phyloP scores from a whole-genome alignment of 2,797 vertebrate genomes.

The Diglossa cyanea region DNA sequence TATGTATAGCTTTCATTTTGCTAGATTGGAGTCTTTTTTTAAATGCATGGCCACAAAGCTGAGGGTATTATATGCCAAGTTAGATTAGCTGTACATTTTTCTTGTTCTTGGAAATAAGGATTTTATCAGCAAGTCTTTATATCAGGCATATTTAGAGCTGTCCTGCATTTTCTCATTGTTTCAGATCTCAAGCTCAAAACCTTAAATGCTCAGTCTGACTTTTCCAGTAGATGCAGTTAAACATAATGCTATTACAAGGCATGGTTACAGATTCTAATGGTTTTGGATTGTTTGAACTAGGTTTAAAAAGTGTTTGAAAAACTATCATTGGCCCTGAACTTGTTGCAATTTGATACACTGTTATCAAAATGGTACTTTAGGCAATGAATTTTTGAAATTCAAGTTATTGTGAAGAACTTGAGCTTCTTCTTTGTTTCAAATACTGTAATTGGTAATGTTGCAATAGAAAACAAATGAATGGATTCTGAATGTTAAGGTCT shows the following conservation, averaged over 20 bases:
- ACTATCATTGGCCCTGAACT: background rate
- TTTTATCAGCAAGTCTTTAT: background rate
- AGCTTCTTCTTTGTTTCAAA: background rate
- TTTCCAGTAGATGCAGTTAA: background rate
- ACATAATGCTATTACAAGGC: background rate
- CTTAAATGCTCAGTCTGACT: background rate
- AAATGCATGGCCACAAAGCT: background rate
- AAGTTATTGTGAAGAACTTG: background rate
- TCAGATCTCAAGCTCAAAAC: background rate
- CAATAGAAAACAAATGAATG: background rate
- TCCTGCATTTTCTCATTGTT: background rate
- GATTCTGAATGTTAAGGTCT: background rate
- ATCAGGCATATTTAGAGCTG: background rate
- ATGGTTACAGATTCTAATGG: background rate
- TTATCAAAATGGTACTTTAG: background rate
- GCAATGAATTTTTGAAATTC: background rate
- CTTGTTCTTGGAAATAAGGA: background rate
- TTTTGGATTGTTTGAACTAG: background rate
- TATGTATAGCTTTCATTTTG: background rate
- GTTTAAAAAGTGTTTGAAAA: background rate
- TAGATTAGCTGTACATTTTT: background rate
- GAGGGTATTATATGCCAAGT: background rate
- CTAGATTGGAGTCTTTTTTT: background rate
- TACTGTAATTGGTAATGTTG: background rate
- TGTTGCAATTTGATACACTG: rapidly evolving